Percentiles rank a stretch among this genome's conserved stretches.
These are phyloP conservation scores for Tuta absoluta DNA, from an alignment of 2,888 invertebrate genomes.

Conservation along the genomic window DNA sequence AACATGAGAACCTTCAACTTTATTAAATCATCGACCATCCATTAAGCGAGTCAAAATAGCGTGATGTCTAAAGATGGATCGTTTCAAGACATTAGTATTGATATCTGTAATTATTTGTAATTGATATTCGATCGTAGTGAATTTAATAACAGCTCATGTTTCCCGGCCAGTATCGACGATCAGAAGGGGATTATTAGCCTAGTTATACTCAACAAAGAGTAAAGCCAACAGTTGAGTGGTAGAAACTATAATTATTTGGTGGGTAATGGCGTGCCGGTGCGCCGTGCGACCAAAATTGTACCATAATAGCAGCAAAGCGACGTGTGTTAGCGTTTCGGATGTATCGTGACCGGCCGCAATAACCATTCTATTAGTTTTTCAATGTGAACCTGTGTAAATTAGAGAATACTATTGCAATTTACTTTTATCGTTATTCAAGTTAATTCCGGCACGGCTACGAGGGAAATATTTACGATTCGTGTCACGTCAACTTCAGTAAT, in stretches of 20 bases:
- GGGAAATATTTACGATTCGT: constrained; percentile 40
- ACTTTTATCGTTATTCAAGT: constrained; percentile 47
- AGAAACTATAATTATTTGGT: constrained; percentile 57
- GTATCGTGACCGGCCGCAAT: constrained; percentile 65
- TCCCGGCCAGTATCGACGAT: constrained; percentile 24
- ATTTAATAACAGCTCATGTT: constrained; percentile 23
- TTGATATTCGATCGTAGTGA: constrained; percentile 12
- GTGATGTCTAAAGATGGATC: constrained; percentile 10
- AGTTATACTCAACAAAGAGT: constrained; percentile 43
- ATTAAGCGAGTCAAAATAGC: constrained; percentile 18
- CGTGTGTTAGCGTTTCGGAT: constrained; percentile 55
- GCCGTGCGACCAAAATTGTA: constrained; percentile 56
- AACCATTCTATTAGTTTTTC: constrained; percentile 64
- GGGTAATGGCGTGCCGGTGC: constrained; percentile 43
- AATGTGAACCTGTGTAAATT: constrained; percentile 60
- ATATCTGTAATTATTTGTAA: constrained; percentile 15
- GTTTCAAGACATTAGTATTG: constrained; percentile 17
- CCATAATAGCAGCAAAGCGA: constrained; percentile 49
- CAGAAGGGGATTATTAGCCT: constrained; percentile 46
- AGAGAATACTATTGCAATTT: constrained; percentile 49
- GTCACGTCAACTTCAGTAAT: constrained; percentile 46
- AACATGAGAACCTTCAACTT: constrained; percentile 2
- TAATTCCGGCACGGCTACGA: constrained; percentile 45
- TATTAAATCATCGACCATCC: background rate
- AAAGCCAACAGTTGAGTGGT: constrained; percentile 55